Evolutionary conservation across 2,888 invertebrate species (phyloP), one percentile per base, ranked within the genome.

Genomic region (Phengaris arion): DNA sequence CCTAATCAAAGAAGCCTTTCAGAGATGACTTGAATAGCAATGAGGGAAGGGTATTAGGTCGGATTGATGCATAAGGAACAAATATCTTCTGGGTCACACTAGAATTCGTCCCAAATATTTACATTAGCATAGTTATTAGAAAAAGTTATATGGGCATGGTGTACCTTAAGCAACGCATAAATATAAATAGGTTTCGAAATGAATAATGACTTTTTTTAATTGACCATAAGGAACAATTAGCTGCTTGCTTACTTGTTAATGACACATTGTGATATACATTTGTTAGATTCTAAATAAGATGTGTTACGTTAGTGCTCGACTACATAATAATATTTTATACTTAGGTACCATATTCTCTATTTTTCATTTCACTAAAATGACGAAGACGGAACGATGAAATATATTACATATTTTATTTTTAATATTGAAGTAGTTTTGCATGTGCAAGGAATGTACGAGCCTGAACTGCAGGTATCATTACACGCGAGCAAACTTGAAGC

Each of bases 1-100:
- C 69, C n/a, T 69, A 48, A 69, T 69, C 69, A 69, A 69, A 69
- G 69, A 69, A 69, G 69, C 48, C 69, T 69, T 48, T 48, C 69
- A 64, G 35, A 64, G 13, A 64, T 35, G 69, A 48, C 69, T 69
- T 48, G 69, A 69, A 69, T 69, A 46, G 69, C 46, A 69, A 69
- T 69, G 69, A 69, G 69, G 46, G 69, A 15, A 15, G 69, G 69
- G 46, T 69, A 69, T 48, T 64, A 64, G 64, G 64, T 64, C 35
- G 35, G 7, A 45, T 6, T 64, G 64, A 64, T 64, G 64, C 64
- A 64, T 64, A 64, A 35, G 64, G 64, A 64, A 45, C 64, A 64
- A 64, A 64, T 64, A 64, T 64, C 64, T 64, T 64, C 12, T 35
- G 64, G 64, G 35, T 64, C 64, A 64, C 10, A 64, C 35, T 12